These are phyloP conservation scores for Pollenia griseotomentosa DNA, from an alignment of 2,888 invertebrate genomes.

Conservation along the genomic window DNA sequence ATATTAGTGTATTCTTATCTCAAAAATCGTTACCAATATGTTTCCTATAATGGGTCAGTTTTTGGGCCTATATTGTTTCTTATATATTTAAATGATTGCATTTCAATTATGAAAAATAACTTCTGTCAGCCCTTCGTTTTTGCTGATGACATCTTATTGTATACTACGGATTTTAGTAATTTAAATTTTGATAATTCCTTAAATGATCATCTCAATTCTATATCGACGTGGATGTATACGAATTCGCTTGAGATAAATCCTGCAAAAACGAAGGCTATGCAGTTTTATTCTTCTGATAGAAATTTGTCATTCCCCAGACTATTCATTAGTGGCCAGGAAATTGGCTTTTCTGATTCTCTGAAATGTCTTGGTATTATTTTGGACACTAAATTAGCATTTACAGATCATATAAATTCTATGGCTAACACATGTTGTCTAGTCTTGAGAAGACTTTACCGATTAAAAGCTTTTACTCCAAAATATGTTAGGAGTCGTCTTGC, in stretches of 20 bases:
- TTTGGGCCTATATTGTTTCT: too few species aligned
- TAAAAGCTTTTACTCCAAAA: conserved; percentile 8
- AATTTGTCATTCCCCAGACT: not conserved
- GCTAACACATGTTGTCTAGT: not conserved
- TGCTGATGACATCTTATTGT: too few species aligned
- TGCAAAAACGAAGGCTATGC: not conserved
- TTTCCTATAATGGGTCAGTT: too few species aligned
- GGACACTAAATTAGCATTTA: not conserved
- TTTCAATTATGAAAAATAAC: too few species aligned
- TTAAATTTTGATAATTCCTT: too few species aligned
- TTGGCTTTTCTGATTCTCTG: not conserved
- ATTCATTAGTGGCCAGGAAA: not conserved
- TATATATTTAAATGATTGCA: too few species aligned
- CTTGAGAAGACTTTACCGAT: not conserved
- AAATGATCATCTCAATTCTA: not conserved
- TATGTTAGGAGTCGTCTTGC: not conserved
- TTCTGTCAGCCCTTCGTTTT: too few species aligned
- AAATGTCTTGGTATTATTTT: conserved; percentile 21
- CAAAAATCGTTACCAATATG: too few species aligned
- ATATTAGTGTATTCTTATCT: too few species aligned
- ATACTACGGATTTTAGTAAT: too few species aligned
- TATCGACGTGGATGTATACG: not conserved
- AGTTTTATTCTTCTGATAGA: not conserved
- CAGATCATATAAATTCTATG: not conserved
- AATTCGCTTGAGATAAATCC: conserved; percentile 4